phyloP scores from a whole-genome alignment of 2,113 vertebrate genomes.

The Ctenodactylus gundi region DNA sequence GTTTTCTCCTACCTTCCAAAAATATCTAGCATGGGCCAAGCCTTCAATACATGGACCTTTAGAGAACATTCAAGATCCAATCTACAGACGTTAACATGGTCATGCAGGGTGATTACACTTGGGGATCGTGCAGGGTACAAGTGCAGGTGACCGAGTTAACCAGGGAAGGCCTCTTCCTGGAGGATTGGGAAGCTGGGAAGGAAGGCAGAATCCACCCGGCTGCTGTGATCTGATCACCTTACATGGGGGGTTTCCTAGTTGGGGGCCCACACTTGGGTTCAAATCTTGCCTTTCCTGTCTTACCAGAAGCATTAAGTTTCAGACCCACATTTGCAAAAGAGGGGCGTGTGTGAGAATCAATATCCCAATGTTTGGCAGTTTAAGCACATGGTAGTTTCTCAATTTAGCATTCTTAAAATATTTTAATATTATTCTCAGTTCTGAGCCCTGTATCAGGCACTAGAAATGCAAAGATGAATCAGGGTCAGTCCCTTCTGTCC shows the following conservation, averaged over 20 bases:
- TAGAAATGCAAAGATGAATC: neutral
- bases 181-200: neutral
- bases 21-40: neutral
- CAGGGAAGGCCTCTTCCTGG: neutral
- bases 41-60: neutral
- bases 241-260: neutral
- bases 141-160: neutral
- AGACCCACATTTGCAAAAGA: neutral
- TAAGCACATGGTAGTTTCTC: neutral
- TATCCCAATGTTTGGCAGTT: neutral
- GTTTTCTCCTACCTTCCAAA: neutral
- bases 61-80: neutral
- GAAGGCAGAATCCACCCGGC: neutral
- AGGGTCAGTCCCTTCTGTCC: neutral
- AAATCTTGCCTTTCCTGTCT: neutral
- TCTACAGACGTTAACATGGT: neutral
- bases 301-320: neutral
- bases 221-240: neutral
- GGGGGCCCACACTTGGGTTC: neutral
- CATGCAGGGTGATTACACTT: neutral
- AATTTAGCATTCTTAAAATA: neutral
- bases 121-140: neutral
- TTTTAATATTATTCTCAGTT: conserved; percentile 1
- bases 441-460: neutral
- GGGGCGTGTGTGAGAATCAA: neutral